These are phyloP conservation scores for Dicrostonyx torquatus DNA, from an alignment of 2,797 vertebrate genomes.

Conservation along the genomic window DNA sequence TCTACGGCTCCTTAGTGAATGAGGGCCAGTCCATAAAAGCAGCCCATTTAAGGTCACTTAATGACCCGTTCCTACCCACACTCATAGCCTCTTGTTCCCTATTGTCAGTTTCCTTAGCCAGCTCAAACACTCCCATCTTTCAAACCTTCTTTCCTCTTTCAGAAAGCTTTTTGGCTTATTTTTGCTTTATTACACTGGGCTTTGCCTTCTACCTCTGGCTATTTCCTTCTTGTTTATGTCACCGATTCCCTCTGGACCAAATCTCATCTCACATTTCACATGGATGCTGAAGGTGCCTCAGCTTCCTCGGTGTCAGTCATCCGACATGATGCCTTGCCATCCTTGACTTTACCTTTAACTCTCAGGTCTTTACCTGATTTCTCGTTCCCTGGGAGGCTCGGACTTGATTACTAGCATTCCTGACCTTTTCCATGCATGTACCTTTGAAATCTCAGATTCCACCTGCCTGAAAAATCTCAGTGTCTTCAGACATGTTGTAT, in stretches of 20 bases:
- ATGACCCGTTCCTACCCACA: neutral
- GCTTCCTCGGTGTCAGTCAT: neutral
- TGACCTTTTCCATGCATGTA: neutral
- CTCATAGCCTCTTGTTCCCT: neutral
- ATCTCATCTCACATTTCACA: neutral
- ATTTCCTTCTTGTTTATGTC: neutral
- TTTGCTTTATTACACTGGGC: neutral
- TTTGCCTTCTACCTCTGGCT: neutral
- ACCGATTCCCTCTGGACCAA: neutral
- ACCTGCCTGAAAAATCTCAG: neutral
- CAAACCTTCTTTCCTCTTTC: neutral
- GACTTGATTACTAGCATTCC: neutral
- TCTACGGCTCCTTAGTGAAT: neutral
- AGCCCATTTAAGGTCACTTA: neutral
- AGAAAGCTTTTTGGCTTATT: neutral
- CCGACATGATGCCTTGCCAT: neutral
- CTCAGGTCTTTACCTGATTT: neutral
- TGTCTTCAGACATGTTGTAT: neutral
- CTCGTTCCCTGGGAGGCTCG: neutral
- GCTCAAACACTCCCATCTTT: neutral
- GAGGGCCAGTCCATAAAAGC: neutral
- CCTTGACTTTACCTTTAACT: neutral
- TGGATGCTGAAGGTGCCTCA: neutral
- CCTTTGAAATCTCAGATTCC: neutral
- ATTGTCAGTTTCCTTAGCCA: neutral